phyloP scores from a whole-genome alignment of 2,888 invertebrate genomes.

The Ophonus ardosiacus region DNA sequence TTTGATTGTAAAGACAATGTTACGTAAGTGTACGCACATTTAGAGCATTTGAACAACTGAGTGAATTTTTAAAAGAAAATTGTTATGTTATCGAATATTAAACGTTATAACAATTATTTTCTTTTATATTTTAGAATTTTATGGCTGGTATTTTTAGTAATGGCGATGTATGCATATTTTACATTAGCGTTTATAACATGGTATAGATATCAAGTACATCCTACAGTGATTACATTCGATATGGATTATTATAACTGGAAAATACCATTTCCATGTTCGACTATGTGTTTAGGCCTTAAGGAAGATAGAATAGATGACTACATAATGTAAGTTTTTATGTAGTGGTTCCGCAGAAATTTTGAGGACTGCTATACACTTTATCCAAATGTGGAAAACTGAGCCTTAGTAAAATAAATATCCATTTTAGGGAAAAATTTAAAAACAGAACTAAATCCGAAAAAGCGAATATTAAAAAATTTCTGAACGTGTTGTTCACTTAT shows the following conservation, averaged over 20 bases:
- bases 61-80: too few relatives aligned
- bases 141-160: slow-evolving; percentile 69
- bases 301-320: slow-evolving; percentile 19
- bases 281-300: slow-evolving; percentile 70
- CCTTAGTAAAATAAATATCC: slow-evolving; percentile 15
- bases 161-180: slow-evolving; percentile 67
- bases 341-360: too few relatives aligned
- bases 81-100: too few relatives aligned
- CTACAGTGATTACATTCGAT: slow-evolving; percentile 70
- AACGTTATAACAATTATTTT: too few relatives aligned
- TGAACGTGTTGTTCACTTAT: slow-evolving; percentile 5
- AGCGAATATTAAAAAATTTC: slow-evolving; percentile 20
- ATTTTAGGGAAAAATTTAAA: slow-evolving; percentile 6
- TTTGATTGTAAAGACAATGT: too few relatives aligned
- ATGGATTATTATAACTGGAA: slow-evolving; percentile 69
- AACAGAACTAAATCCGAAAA: slow-evolving; percentile 9
- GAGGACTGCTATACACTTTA: too few relatives aligned
- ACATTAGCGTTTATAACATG: slow-evolving; percentile 68
- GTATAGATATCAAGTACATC: slow-evolving; percentile 69
- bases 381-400: too few relatives aligned
- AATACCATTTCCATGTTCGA: slow-evolving; percentile 70
- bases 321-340: slow-evolving; percentile 28
- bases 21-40: too few relatives aligned
- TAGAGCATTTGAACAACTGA: too few relatives aligned
- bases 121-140: slow-evolving; percentile 67